Base-by-base conservation (phyloP, 92 coral and sea anemone species). In the Palythoa grandis region DNA sequence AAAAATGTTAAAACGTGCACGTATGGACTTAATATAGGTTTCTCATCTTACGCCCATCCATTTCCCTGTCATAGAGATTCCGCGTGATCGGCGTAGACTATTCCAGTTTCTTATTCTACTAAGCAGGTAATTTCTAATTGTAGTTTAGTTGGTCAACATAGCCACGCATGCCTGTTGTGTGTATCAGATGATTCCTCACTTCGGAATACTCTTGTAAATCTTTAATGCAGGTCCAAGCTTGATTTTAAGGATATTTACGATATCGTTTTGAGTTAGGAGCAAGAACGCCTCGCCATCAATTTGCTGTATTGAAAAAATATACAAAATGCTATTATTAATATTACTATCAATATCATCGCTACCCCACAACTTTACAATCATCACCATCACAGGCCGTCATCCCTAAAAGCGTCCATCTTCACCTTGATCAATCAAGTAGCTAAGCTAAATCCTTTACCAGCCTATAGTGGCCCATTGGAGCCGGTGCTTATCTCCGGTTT, bases 271-370 rank as follows among this genome's bases (percentile, higher is more conserved):
- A 47, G 93, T 91, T 29, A 97, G 94, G 15, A 97, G 76, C 10
- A 97, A 93, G 89, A 96, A 96, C 38, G 98, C 98, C 76, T 94
- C 98, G 25, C 98, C 98, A 66, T 96, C 98, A 52, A 96, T 96
- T 91, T 96, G 98, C 98, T 96, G 87, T 60, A 37, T 69, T n/a
- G 43, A 69, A 17, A 69, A 69, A 69, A 69, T 11, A 69, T 24
- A 47, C 48, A 43, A 57, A 17, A 79, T 16, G 16, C 11, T 9
- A 5, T 38, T 14, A 43, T 11, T 53, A 5, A 22, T 14, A 10
- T n/a, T n/a, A n/a, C n/a, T n/a, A n/a, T n/a, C n/a, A n/a, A n/a
- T n/a, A n/a, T n/a, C n/a, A n/a, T n/a, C n/a, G n/a, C n/a, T n/a
- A 37, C 19, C 38, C 19, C 7, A 25, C 48, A 70, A 13, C 39